phyloP scores from a whole-genome alignment of 2,797 vertebrate genomes.

The Dipus sagitta region DNA sequence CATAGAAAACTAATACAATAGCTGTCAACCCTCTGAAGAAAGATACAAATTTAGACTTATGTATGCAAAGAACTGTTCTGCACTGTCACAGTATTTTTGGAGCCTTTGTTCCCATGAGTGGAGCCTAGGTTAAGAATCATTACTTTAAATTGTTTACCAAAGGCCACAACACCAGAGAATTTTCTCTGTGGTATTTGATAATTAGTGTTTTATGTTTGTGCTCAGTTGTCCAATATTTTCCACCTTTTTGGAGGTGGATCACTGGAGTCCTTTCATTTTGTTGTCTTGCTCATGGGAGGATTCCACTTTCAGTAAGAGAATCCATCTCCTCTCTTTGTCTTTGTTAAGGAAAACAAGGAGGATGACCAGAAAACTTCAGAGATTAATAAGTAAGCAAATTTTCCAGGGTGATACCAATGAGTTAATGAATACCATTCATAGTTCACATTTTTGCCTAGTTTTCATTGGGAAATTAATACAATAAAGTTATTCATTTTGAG shows the following conservation, averaged over 20 bases:
- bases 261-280: slow-evolving; percentile 29
- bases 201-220: slow-evolving; percentile 36
- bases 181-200: slow-evolving; percentile 36
- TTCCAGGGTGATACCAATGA: slow-evolving; percentile 79
- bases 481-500: slow-evolving; percentile 70
- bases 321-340: not conserved
- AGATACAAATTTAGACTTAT: not conserved
- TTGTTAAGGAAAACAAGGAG: slow-evolving; percentile 51
- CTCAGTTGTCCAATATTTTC: slow-evolving; percentile 15
- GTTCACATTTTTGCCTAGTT: slow-evolving; percentile 78
- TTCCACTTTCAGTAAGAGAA: not conserved
- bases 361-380: slow-evolving; percentile 61
- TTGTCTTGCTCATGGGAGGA: slow-evolving; percentile 53
- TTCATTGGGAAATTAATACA: slow-evolving; percentile 78
- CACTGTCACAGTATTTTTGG: not conserved
- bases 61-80: not conserved
- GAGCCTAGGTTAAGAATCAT: not conserved
- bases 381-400: slow-evolving; percentile 68
- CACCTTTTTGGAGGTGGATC: not conserved
- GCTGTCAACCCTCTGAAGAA: not conserved
- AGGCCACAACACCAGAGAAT: not conserved
- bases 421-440: slow-evolving; percentile 78
- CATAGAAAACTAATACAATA: slow-evolving; percentile 5
- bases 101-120: not conserved
- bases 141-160: not conserved